Percentiles rank a stretch among this genome's conserved stretches.
phyloP scores from a whole-genome alignment of 1,140 invertebrate genomes.

The Brachionus koreanus region DNA sequence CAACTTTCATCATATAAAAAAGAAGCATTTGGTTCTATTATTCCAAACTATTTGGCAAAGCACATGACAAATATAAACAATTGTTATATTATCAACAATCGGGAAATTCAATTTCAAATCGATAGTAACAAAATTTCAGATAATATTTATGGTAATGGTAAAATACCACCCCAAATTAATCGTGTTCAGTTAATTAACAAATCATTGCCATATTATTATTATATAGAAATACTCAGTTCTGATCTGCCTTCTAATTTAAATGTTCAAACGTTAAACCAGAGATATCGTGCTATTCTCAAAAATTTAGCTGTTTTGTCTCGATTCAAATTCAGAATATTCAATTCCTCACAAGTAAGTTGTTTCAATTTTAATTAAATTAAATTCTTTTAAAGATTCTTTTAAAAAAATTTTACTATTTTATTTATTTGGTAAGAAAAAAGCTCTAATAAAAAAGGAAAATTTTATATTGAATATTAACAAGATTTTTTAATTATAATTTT shows the following conservation, averaged over 20 bases:
- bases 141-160: background rate
- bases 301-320: background rate
- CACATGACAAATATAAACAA: slow-evolving; percentile 18
- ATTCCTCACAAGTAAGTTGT: background rate
- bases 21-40: background rate
- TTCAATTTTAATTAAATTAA: background rate
- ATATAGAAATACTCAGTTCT: slow-evolving; percentile 20
- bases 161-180: background rate
- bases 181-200: background rate
- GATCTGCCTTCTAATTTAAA: background rate
- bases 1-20: slow-evolving; percentile 30
- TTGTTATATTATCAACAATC: slow-evolving; percentile 20
- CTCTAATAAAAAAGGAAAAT: too few species aligned
- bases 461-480: too few species aligned
- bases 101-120: slow-evolving; percentile 30
- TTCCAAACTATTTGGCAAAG: background rate
- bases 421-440: too few species aligned
- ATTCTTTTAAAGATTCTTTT: background rate
- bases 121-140: slow-evolving; percentile 4
- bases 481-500: too few species aligned
- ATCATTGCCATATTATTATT: slow-evolving; percentile 21
- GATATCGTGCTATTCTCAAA: background rate
- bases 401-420: background rate
- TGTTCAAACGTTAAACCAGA: background rate
- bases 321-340: slow-evolving; percentile 23